phyloP scores from a whole-genome alignment of 2,888 invertebrate genomes.

The Philereme vetulata region DNA sequence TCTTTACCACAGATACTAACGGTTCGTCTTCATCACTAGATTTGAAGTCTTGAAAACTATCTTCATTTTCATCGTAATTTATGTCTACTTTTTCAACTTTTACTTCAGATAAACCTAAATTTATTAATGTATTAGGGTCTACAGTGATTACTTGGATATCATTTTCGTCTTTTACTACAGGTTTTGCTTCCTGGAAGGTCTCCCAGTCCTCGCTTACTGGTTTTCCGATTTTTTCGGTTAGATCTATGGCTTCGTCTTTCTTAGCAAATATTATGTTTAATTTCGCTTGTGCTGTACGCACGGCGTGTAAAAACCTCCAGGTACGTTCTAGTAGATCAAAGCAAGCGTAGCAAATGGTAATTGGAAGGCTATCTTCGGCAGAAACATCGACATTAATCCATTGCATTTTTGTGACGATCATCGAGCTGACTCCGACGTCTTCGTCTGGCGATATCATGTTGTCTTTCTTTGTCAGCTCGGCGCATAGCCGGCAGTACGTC shows the following conservation, averaged over 20 bases:
- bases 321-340: slow-evolving; percentile 74
- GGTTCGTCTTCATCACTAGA: slow-evolving; percentile 68
- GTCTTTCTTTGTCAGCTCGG: slow-evolving; percentile 64
- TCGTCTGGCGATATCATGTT: slow-evolving; percentile 67
- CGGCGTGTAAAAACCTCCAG: slow-evolving; percentile 68
- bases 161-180: slow-evolving; percentile 55
- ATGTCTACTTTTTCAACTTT: slow-evolving; percentile 52
- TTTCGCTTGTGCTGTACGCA: slow-evolving; percentile 67
- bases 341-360: slow-evolving; percentile 72
- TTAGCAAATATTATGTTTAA: slow-evolving; percentile 52
- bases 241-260: slow-evolving; percentile 36
- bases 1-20: slow-evolving; percentile 50
- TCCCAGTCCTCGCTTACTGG: slow-evolving; percentile 70
- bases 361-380: slow-evolving; percentile 56
- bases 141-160: slow-evolving; percentile 46
- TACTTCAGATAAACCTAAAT: slow-evolving; percentile 39
- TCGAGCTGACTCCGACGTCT: slow-evolving; percentile 65
- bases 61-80: slow-evolving; percentile 45
- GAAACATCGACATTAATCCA: slow-evolving; percentile 75
- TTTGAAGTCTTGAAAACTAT: slow-evolving; percentile 49
- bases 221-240: slow-evolving; percentile 47
- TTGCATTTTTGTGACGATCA: slow-evolving; percentile 66
- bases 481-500: slow-evolving; percentile 71
- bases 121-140: slow-evolving; percentile 47
- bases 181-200: slow-evolving; percentile 57